phyloP scores from a whole-genome alignment of 2,888 invertebrate genomes.

The Conomelus anceps region DNA sequence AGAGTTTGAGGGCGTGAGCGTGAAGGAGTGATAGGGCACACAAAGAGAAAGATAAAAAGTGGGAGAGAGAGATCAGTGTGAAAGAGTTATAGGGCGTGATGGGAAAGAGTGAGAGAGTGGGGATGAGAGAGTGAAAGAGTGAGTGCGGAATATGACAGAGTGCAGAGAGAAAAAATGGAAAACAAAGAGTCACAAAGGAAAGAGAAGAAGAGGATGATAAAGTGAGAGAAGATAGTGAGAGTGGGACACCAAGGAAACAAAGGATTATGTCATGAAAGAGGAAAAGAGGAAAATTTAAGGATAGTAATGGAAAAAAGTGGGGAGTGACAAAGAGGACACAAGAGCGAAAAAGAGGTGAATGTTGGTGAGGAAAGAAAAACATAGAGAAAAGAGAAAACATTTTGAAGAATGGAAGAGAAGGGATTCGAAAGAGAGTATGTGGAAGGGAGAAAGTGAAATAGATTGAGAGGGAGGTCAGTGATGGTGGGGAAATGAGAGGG shows the following conservation, averaged over 20 bases:
- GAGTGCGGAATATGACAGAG: conserved; percentile 33
- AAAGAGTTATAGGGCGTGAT: too few relatives aligned
- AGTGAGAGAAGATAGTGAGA: conserved; percentile 26
- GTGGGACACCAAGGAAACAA: too few relatives aligned
- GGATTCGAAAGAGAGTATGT: too few relatives aligned
- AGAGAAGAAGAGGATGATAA: conserved; percentile 24
- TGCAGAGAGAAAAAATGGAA: conserved; percentile 6
- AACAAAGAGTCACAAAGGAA: conserved; percentile 11
- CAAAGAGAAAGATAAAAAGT: conserved; percentile 4
- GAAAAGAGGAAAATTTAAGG: too few relatives aligned
- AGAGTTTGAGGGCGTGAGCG: too few relatives aligned
- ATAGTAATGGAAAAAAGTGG: too few relatives aligned
- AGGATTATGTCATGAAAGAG: too few relatives aligned
- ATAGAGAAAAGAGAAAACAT: too few relatives aligned
- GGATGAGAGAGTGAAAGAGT: conserved; percentile 8
- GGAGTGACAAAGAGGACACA: too few relatives aligned
- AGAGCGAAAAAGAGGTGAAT: too few relatives aligned
- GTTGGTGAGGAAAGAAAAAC: too few relatives aligned
- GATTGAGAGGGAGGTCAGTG: conserved; percentile 25
- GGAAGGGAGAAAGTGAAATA: conserved; percentile 9
- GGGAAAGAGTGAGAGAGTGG: conserved; percentile 9
- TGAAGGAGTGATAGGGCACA: conserved; percentile 7
- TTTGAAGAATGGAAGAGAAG: too few relatives aligned
- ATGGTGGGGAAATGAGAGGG: conserved; percentile 28
- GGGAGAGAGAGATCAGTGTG: conserved; percentile 33